These are phyloP conservation scores for Poecilia latipinna DNA, from an alignment of 2,113 vertebrate genomes.

Conservation along the genomic window DNA sequence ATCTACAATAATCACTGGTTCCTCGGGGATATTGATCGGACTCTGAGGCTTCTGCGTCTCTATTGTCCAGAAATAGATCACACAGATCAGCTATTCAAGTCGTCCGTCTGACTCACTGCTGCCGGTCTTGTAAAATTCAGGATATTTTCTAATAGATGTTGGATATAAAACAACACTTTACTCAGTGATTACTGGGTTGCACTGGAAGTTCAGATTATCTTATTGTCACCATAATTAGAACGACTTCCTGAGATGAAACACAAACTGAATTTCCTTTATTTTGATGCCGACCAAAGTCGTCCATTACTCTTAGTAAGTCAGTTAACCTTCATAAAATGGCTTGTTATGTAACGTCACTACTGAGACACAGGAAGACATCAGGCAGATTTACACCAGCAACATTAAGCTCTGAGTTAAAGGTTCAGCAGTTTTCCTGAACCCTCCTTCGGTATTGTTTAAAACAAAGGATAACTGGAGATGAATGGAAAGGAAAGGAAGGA, in stretches of 20 bases:
- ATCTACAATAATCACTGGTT: conserved; percentile 48
- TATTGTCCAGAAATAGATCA: conserved; percentile 57
- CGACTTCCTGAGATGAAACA: neutral
- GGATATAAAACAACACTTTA: neutral
- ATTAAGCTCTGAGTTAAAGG: conserved; percentile 2
- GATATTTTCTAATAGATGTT: neutral
- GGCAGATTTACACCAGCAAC: conserved; percentile 26
- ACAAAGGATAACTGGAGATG: no score
- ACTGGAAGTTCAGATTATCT: conserved; percentile 3
- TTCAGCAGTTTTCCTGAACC: no score
- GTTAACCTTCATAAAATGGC: conserved; percentile 10
- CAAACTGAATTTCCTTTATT: conserved; percentile 12
- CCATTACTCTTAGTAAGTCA: conserved; percentile 6
- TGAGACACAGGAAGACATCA: neutral
- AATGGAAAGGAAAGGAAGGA: no score
- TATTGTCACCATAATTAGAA: conserved; percentile 19
- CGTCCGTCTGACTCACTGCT: conserved; percentile 30
- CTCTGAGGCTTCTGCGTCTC: conserved; percentile 31
- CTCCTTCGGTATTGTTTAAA: no score
- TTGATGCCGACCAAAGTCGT: neutral
- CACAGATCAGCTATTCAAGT: conserved; percentile 25
- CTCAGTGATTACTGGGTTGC: neutral
- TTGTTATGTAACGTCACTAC: neutral
- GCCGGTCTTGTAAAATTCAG: neutral
- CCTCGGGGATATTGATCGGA: conserved; percentile 62